A percentile compares a stretch with the other conserved stretches of the same genome.
Conservation (phyloP, 2,113 vertebrate species). For the Hyperoodon ampullatus region DNA sequence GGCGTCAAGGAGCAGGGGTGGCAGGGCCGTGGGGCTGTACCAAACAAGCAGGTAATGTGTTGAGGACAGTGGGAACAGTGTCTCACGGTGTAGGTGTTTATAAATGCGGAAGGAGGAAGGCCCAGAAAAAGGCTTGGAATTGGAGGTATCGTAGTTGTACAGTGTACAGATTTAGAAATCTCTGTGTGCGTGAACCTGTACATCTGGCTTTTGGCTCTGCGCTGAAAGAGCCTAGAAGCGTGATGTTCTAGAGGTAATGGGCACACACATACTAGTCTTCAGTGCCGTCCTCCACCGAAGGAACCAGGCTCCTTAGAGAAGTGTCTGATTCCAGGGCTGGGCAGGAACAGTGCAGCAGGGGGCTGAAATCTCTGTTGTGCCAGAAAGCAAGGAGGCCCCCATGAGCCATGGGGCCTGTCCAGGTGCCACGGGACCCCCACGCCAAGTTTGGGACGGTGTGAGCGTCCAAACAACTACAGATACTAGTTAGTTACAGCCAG, state of each 20-base stretch:
- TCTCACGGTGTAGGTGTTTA: not conserved
- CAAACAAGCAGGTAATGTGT: not conserved
- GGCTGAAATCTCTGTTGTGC: not conserved
- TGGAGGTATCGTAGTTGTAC: not conserved
- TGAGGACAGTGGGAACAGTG: not conserved
- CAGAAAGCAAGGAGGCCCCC: not conserved
- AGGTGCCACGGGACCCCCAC: not conserved
- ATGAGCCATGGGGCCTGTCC: not conserved
- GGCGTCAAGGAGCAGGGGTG: not conserved
- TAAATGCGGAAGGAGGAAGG: not conserved
- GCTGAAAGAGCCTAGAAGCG: not conserved
- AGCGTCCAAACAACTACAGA: not conserved
- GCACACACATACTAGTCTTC: not conserved
- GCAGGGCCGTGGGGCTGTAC: not conserved
- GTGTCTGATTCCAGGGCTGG: not conserved
- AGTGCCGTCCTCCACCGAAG: not conserved
- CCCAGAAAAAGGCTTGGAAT: not conserved
- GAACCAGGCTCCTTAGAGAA: not conserved
- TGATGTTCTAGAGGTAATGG: not conserved
- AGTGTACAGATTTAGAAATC: not conserved
- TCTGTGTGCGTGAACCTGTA: not conserved
- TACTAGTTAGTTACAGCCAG: not conserved
- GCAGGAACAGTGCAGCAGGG: not conserved
- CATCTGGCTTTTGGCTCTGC: not conserved
- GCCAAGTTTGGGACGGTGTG: not conserved